Percentiles rank a stretch among this genome's conserved stretches.
These are phyloP conservation scores for Porites lutea DNA, from an alignment of 64 coral and sea anemone species.

Conservation along the genomic window DNA sequence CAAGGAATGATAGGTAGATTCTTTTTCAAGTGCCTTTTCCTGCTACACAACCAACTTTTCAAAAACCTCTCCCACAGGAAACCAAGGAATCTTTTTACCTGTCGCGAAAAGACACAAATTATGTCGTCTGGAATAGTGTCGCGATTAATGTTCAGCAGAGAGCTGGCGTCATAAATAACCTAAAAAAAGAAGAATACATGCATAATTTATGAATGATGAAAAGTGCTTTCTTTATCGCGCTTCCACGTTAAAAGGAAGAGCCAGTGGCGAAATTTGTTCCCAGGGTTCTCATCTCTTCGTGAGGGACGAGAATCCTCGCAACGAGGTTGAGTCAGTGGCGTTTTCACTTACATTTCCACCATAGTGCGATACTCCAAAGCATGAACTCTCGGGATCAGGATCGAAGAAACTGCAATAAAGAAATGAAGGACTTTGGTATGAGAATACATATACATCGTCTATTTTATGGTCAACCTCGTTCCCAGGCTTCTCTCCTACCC, in stretches of 20 bases:
- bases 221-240: no score
- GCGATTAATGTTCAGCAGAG: slow-evolving; percentile 69
- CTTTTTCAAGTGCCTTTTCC: no score
- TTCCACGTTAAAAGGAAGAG: not conserved
- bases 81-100: slow-evolving; percentile 31
- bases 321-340: not conserved
- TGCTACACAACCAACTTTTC: no score
- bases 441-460: not conserved
- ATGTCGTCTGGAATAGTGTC: slow-evolving; percentile 89
- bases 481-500: no score
- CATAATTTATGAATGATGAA: not conserved
- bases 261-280: not conserved
- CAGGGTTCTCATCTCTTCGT: no score
- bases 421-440: not conserved
- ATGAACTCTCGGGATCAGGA: slow-evolving; percentile 65
- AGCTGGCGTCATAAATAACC: slow-evolving; percentile 88
- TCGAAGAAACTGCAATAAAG: slow-evolving; percentile 71
- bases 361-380: slow-evolving; percentile 81
- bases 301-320: not conserved
- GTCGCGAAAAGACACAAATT: slow-evolving; percentile 92
- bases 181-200: not conserved
- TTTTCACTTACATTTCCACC: slow-evolving; percentile 60
- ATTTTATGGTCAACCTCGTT: no score
- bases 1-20: no score
- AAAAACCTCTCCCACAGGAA: no score